Conservation (phyloP, 2,888 invertebrate genomes). For the Homarus gammarus region DNA sequence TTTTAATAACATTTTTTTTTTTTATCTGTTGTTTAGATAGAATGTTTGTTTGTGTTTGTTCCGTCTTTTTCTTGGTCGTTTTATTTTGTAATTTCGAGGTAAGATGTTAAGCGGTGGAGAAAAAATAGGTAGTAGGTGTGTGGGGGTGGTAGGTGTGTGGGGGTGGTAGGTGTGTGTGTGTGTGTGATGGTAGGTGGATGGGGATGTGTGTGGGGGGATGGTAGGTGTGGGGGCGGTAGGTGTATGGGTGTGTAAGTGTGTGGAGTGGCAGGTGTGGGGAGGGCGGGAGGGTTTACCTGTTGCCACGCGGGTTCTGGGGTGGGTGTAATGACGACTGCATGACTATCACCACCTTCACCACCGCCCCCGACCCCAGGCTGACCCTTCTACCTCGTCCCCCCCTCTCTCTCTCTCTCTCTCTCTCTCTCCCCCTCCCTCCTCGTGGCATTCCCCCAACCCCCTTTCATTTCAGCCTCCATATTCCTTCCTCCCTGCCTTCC, state of each 20-base stretch:
- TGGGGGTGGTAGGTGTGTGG: no score
- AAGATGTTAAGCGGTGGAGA: no score
- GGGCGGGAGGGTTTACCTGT: not conserved
- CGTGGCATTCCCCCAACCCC: not conserved
- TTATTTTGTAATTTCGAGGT: no score
- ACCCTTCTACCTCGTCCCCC: slow-evolving; percentile 19
- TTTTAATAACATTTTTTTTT: no score
- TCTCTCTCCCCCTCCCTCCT: no score
- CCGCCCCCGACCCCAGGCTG: not conserved
- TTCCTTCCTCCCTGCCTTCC: not conserved
- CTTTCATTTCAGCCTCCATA: not conserved
- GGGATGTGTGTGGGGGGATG: no score
- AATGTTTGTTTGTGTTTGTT: not conserved
- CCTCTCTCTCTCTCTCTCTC: not conserved
- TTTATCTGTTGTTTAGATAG: not conserved
- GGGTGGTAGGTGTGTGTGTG: not conserved
- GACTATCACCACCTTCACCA: slow-evolving; percentile 31
- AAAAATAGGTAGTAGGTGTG: no score
- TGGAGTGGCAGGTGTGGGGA: not conserved
- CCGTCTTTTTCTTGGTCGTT: no score
- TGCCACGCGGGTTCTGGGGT: slow-evolving; percentile 30
- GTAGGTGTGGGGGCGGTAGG: not conserved
- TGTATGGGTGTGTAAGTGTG: not conserved
- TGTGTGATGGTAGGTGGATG: not conserved
- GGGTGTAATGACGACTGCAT: slow-evolving; percentile 27